Conservation (phyloP, 2,888 invertebrate species). For the Biston stratarius region DNA sequence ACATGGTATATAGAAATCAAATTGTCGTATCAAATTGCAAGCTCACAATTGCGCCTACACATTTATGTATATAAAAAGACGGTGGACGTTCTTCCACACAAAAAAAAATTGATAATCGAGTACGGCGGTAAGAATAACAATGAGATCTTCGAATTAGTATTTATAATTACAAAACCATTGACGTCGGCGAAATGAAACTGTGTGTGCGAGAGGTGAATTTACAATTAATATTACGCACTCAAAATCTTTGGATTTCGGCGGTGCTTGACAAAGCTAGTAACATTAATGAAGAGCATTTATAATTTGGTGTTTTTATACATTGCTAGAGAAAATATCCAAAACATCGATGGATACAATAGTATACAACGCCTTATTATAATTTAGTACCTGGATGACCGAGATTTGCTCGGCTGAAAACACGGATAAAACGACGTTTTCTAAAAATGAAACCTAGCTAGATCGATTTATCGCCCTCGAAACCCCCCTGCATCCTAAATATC, state of each 20-base stretch:
- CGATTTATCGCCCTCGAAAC: too few relatives aligned
- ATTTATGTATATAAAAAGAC: conserved; percentile 64
- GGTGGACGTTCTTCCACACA: conserved; percentile 66
- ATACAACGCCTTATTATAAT: too few relatives aligned
- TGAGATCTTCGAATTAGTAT: conserved; percentile 81
- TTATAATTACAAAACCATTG: conserved; percentile 81
- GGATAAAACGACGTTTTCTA: too few relatives aligned
- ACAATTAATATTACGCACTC: conserved; percentile 58
- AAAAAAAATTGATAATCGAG: conserved; percentile 79
- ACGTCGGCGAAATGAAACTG: conserved; percentile 70
- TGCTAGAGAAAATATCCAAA: too few relatives aligned
- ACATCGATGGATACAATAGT: too few relatives aligned
- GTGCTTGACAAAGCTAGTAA: conserved; percentile 36
- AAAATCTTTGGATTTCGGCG: conserved; percentile 45
- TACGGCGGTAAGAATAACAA: conserved; percentile 76
- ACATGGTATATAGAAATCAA: conserved; percentile 55
- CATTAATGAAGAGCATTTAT: conserved; percentile 20
- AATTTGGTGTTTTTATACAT: neutral
- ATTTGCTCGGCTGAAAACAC: too few relatives aligned
- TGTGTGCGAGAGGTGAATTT: conserved; percentile 72
- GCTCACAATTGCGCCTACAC: conserved; percentile 47
- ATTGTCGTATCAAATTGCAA: conserved; percentile 49
- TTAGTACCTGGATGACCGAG: too few relatives aligned
- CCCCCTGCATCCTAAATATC: too few relatives aligned
- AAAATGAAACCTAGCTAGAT: too few relatives aligned